Evolutionary conservation across 2,888 invertebrate species (phyloP).

Genomic region (Diaperis boleti): DNA sequence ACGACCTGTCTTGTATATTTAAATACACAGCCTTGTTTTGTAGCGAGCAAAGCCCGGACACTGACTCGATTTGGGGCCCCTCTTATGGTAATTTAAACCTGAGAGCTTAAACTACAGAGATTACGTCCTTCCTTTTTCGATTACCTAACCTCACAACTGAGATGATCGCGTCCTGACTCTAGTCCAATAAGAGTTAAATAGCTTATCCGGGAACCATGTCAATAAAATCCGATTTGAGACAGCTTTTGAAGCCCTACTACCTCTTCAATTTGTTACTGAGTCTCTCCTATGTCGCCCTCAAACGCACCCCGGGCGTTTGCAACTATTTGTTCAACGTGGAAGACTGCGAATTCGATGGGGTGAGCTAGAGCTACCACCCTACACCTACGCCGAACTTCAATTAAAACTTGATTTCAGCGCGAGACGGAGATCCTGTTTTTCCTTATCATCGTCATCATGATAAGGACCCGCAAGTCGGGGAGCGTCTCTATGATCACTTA

Average conservation of each 20-base stretch:
- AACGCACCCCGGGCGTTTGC: conserved; percentile 80
- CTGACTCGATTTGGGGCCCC: too few relatives aligned
- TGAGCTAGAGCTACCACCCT: too few relatives aligned
- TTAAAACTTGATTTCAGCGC: conserved; percentile 68
- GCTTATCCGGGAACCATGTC: conserved; percentile 70
- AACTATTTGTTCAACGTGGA: conserved; percentile 78
- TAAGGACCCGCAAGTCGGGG: conserved; percentile 92
- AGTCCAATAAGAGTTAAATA: not conserved
- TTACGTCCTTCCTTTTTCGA: too few relatives aligned
- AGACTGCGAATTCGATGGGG: conserved; percentile 87
- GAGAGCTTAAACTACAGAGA: too few relatives aligned
- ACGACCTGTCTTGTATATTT: too few relatives aligned
- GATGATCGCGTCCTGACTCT: not conserved
- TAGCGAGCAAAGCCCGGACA: too few relatives aligned
- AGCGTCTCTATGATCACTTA: conserved; percentile 93
- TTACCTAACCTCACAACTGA: too few relatives aligned
- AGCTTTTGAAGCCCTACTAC: conserved; percentile 87
- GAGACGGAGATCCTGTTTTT: conserved; percentile 98
- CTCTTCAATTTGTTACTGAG: conserved; percentile 88
- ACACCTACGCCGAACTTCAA: conserved; percentile 1
- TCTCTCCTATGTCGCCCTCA: conserved; percentile 83
- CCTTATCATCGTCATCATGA: conserved; percentile 92
- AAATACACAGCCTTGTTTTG: too few relatives aligned
- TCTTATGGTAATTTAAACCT: too few relatives aligned
- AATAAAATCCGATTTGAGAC: conserved; percentile 78